These are phyloP conservation scores for Sebastes taczanowskii DNA, from an alignment of 2,797 vertebrate species.

Conservation along the genomic window DNA sequence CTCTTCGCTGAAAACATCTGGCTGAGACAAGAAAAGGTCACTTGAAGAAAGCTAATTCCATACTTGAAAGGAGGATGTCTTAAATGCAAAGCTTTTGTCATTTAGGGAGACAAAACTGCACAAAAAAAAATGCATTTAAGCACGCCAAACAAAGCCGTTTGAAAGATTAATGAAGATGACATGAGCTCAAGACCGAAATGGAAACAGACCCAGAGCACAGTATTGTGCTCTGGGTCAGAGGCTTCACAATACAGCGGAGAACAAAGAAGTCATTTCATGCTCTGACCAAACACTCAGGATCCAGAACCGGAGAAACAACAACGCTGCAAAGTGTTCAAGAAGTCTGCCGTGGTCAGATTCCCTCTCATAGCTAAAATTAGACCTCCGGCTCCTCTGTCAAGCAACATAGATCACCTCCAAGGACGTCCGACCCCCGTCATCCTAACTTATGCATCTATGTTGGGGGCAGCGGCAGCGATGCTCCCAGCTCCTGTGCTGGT, in stretches of 20 bases:
- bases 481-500: background rate
- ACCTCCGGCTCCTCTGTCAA: constrained; percentile 35
- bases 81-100: constrained; percentile 37
- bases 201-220: background rate
- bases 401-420: constrained; percentile 33
- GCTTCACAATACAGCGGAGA: constrained; percentile 1
- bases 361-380: constrained; percentile 38
- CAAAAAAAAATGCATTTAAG: constrained; percentile 5
- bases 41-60: constrained; percentile 15
- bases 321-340: constrained; percentile 10
- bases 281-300: constrained; percentile 7
- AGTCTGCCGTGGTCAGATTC: constrained; percentile 26
- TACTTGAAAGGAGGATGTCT: constrained; percentile 29
- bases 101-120: constrained; percentile 15
- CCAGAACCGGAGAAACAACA: constrained; percentile 9
- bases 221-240: constrained; percentile 12
- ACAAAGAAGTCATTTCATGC: constrained; percentile 4
- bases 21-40: constrained; percentile 52
- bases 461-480: background rate
- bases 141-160: constrained; percentile 9
- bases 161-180: constrained; percentile 32
- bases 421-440: constrained; percentile 23
- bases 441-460: constrained; percentile 28
- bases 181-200: background rate
- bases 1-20: constrained; percentile 38